A percentile compares a stretch with the other conserved stretches of the same genome.
Conservation (phyloP, 92 coral and sea anemone genomes). For the Muricea muricata region DNA sequence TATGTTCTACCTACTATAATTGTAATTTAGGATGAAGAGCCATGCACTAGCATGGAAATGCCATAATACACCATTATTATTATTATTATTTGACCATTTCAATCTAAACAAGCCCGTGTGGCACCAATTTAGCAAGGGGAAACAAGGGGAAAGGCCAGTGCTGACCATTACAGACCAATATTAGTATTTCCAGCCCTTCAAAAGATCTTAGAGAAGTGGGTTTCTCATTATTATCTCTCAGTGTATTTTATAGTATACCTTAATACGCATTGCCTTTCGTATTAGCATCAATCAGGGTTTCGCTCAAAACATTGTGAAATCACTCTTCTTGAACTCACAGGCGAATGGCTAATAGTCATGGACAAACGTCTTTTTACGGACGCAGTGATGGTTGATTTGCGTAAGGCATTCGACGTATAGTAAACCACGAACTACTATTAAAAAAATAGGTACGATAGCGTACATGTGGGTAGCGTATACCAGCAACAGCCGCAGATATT, state of each 20-base stretch:
- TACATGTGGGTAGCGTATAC: too few relatives aligned
- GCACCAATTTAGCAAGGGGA: conserved; percentile 58
- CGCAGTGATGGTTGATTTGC: background rate
- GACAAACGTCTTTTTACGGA: conserved; percentile 23
- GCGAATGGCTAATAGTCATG: conserved; percentile 48
- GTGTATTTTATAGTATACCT: too few relatives aligned
- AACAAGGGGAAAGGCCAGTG: conserved; percentile 29
- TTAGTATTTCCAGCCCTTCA: conserved; percentile 20
- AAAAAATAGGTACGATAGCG: too few relatives aligned
- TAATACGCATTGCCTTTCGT: conserved; percentile 28
- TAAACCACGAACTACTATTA: conserved; percentile 8
- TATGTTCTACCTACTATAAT: too few relatives aligned
- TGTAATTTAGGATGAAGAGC: conserved; percentile 38
- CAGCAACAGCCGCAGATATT: too few relatives aligned
- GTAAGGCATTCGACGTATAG: conserved; percentile 7
- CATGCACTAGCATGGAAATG: conserved; percentile 22
- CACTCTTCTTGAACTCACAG: conserved; percentile 29
- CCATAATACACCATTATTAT: too few relatives aligned
- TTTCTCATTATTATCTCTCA: too few relatives aligned
- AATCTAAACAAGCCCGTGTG: conserved; percentile 52
- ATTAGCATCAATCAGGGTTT: conserved; percentile 52
- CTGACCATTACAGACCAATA: conserved; percentile 59
- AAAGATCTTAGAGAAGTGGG: conserved; percentile 52
- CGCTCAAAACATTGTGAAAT: conserved; percentile 47
- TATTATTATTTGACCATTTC: too few relatives aligned